Evolutionary conservation across 2,797 vertebrate species (phyloP), one percentile per base, ranked within the genome.

Genomic region (Sebastes taczanowskii): DNA sequence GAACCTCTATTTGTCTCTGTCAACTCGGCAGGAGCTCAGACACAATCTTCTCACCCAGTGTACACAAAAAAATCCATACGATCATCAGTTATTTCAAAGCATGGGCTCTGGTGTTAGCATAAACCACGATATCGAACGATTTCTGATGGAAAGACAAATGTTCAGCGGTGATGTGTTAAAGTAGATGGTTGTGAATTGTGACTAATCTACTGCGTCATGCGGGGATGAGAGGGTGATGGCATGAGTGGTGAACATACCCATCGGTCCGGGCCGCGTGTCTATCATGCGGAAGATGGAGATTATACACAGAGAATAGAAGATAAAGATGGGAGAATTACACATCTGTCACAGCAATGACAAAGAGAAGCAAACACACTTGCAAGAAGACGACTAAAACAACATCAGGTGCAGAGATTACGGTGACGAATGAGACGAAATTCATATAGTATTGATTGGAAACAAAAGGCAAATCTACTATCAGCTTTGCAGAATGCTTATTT

Each of bases 181-280:
- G 34, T 2, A 23, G 49, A 75, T 42, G 52, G 66, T 0, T 35
- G 35, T 55, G 20, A 27, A 29, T 30, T 70, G 59, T 27, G 73
- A 63, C 59, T 72, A 72, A 73, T 72, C 73, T 81, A 78, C 71
- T 58, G 59, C 20, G 13, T 70, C 88, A 86, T 93, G 90, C 86
- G 46, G 72, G 67, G 62, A 68, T 62, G 78, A 85, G n/a, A 77
- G 78, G 74, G 73, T 68, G 86, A 82, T 82, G 77, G 66, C 78
- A 89, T 85, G 90, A 86, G 84, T 30, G 69, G 91, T 85, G 80
- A 91, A 96, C 96, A 90, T 96, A 96, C 96, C 95, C 94, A 96
- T 96, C 94, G 95, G 80, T 94, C 95, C 92, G 89, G 94, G 93
- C 95, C 94, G 69, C 91, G 94, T 91, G 94, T 92, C 96, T 97